phyloP scores from a whole-genome alignment of 2,888 invertebrate species.

The Nudaria mundana region DNA sequence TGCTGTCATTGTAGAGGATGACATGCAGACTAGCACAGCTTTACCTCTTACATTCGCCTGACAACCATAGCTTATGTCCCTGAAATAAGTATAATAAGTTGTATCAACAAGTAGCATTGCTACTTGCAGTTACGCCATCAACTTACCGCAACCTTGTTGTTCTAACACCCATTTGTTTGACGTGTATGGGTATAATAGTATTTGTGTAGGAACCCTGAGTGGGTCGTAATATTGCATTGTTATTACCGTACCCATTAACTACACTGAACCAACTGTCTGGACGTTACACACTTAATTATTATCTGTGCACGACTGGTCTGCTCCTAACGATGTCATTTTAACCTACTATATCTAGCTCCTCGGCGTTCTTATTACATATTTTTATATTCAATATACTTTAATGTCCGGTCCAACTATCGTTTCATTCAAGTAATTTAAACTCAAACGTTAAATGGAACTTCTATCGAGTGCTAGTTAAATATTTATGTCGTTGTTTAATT shows the following conservation, averaged over 20 bases:
- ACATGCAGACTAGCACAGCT: too few species aligned
- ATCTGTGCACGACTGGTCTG: slow-evolving; percentile 49
- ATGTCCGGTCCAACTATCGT: slow-evolving; percentile 38
- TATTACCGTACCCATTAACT: slow-evolving; percentile 58
- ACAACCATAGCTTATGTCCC: too few species aligned
- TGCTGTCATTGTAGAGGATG: too few species aligned
- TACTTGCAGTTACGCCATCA: slow-evolving; percentile 51
- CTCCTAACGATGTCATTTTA: slow-evolving; percentile 44
- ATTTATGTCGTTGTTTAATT: slow-evolving; percentile 40
- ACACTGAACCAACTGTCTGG: slow-evolving; percentile 48
- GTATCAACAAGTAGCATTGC: too few species aligned
- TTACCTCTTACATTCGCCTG: too few species aligned
- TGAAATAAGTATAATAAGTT: too few species aligned
- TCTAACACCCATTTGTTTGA: slow-evolving; percentile 59
- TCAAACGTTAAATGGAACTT: slow-evolving; percentile 29
- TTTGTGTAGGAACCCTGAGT: slow-evolving; percentile 62
- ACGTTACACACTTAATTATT: slow-evolving; percentile 48
- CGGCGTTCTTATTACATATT: slow-evolving; percentile 25
- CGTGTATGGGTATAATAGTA: slow-evolving; percentile 63
- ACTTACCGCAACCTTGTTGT: slow-evolving; percentile 62
- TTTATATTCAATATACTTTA: slow-evolving; percentile 42
- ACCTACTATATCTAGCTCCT: too few species aligned
- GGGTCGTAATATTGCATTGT: slow-evolving; percentile 69
- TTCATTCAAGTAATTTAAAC: slow-evolving; percentile 30
- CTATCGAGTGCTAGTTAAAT: slow-evolving; percentile 34